phyloP scores from a whole-genome alignment of 2,113 vertebrate species.

The Mesembrinibis cayennensis region DNA sequence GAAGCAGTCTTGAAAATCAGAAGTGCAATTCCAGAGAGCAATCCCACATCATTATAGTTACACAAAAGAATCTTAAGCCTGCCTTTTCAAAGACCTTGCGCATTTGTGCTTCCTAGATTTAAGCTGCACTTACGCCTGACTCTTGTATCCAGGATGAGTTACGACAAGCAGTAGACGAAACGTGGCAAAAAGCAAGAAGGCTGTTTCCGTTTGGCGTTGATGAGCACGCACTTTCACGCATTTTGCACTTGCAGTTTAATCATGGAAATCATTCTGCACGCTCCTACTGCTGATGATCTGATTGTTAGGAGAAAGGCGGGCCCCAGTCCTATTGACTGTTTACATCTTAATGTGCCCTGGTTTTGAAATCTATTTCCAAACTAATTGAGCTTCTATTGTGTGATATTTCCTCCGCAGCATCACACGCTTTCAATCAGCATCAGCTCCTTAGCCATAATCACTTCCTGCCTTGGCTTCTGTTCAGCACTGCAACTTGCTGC shows the following conservation, averaged over 20 bases:
- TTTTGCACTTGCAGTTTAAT: neutral
- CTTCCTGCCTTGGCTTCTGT: slow-evolving; percentile 43
- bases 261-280: neutral
- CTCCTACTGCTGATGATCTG: neutral
- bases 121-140: neutral
- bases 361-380: slow-evolving; percentile 21
- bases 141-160: neutral
- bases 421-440: slow-evolving; percentile 1
- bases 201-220: neutral
- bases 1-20: neutral
- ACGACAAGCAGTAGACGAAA: neutral
- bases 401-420: slow-evolving; percentile 5
- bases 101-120: neutral
- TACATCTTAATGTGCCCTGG: neutral
- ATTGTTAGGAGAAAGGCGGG: neutral
- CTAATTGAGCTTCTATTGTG: slow-evolving; percentile 21
- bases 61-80: neutral
- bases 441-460: slow-evolving; percentile 3
- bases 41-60: neutral
- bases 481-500: neutral
- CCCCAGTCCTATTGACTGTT: neutral
- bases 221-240: neutral
- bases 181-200: neutral
- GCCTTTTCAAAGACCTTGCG: neutral
- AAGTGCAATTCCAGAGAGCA: neutral